A percentile compares a stretch with the other conserved stretches of the same genome.
Evolutionary conservation across 2,797 vertebrate genomes (phyloP).

Genomic region (Hoplostethus mediterraneus): DNA sequence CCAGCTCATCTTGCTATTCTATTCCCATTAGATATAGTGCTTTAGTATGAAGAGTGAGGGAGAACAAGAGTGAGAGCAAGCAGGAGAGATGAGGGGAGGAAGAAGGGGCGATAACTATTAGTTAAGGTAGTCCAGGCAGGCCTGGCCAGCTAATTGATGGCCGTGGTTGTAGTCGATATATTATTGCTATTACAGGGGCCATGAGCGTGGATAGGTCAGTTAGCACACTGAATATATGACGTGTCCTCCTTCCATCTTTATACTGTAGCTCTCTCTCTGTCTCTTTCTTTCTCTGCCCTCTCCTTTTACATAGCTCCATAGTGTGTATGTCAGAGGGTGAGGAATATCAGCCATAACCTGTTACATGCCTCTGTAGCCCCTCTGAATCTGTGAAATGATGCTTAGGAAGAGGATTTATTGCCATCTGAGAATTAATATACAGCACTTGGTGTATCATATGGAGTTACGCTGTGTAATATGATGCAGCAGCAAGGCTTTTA

Average conservation of each 20-base stretch:
- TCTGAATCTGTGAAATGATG: slow-evolving; percentile 39
- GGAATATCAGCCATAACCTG: slow-evolving; percentile 9
- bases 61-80: slow-evolving; percentile 9
- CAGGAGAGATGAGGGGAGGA: slow-evolving; percentile 6
- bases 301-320: slow-evolving; percentile 22
- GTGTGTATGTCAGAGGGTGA: slow-evolving; percentile 1
- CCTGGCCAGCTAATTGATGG: slow-evolving; percentile 77
- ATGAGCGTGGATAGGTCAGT: slow-evolving; percentile 78
- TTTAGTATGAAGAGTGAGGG: slow-evolving; percentile 19
- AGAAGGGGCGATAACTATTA: slow-evolving; percentile 41
- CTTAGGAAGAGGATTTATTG: slow-evolving; percentile 41
- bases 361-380: slow-evolving; percentile 14
- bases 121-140: slow-evolving; percentile 57
- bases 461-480: slow-evolving; percentile 21
- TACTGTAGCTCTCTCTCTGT: slow-evolving; percentile 16
- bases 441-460: slow-evolving; percentile 46
- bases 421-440: slow-evolving; percentile 36
- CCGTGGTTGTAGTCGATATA: slow-evolving; percentile 68
- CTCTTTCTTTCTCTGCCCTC: slow-evolving; percentile 16
- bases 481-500: background rate
- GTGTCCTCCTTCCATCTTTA: slow-evolving; percentile 46
- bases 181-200: slow-evolving; percentile 81
- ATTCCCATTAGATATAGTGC: slow-evolving; percentile 34
- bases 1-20: slow-evolving; percentile 28
- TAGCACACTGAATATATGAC: slow-evolving; percentile 67